Evolutionary conservation across 1,140 invertebrate species (phyloP).

Genomic region (Lethrus apterus): DNA sequence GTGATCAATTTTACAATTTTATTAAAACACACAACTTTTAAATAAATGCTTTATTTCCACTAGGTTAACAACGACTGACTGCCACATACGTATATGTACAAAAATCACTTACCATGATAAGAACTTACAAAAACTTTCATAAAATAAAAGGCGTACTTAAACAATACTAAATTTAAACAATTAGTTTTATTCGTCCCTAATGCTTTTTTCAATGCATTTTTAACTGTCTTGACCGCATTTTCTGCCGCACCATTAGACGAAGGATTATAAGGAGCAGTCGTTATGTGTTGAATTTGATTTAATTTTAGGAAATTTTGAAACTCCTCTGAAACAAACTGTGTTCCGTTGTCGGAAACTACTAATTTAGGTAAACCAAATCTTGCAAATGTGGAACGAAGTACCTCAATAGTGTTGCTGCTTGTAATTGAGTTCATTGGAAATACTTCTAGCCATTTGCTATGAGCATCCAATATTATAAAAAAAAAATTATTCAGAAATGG

Average conservation of each 20-base stretch:
- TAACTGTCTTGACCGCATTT: too few relatives aligned
- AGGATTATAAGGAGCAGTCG: not conserved
- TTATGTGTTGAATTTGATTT: not conserved
- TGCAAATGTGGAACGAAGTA: constrained; percentile 17
- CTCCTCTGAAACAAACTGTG: constrained; percentile 16
- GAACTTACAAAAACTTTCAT: too few relatives aligned
- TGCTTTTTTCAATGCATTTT: too few relatives aligned
- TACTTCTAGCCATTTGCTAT: constrained; percentile 42
- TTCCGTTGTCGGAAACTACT: constrained; percentile 18
- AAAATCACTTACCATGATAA: too few relatives aligned
- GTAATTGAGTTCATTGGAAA: constrained; percentile 19
- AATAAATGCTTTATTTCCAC: too few relatives aligned
- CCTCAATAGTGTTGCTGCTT: constrained; percentile 16
- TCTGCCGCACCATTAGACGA: not conserved
- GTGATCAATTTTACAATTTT: too few relatives aligned
- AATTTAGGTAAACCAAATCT: constrained; percentile 17
- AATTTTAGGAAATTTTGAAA: constrained; percentile 17
- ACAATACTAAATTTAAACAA: too few relatives aligned
- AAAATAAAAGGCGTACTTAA: too few relatives aligned
- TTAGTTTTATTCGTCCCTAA: too few relatives aligned
- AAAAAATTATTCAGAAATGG: constrained; percentile 36
- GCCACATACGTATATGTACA: too few relatives aligned
- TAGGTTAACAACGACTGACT: too few relatives aligned
- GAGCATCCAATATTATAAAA: constrained; percentile 43
- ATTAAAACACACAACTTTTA: too few relatives aligned